Percentiles rank a stretch among this genome's conserved stretches.
These are phyloP conservation scores for Porites rus DNA, from an alignment of 92 coral and sea anemone species.

Conservation along the genomic window DNA sequence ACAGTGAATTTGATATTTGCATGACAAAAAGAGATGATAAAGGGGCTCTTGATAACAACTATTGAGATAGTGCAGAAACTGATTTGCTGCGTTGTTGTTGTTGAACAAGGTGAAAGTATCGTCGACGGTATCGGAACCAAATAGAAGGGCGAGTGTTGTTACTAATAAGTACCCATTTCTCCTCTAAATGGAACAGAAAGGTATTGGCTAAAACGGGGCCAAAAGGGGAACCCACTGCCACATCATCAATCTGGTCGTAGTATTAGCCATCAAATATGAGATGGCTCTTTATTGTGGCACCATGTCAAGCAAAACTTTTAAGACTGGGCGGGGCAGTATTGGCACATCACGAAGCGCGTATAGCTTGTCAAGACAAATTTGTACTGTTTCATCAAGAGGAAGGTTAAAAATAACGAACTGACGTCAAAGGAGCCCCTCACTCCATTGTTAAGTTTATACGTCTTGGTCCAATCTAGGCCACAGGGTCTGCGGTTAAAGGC, in stretches of 20 bases:
- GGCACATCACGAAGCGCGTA: too few relatives aligned
- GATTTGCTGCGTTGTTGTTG: too few relatives aligned
- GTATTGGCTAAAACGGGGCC: neutral
- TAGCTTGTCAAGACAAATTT: neutral
- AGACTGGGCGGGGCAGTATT: neutral
- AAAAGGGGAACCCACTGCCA: neutral
- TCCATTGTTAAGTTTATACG: constrained; percentile 3
- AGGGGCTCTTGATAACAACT: too few relatives aligned
- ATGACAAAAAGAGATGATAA: too few relatives aligned
- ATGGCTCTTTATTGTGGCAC: neutral
- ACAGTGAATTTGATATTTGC: too few relatives aligned
- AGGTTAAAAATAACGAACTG: neutral
- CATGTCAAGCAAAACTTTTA: neutral
- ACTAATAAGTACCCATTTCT: too few relatives aligned
- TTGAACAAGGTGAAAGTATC: too few relatives aligned
- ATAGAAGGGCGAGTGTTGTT: too few relatives aligned
- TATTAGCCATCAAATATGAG: neutral
- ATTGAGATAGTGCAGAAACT: too few relatives aligned
- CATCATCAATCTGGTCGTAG: neutral
- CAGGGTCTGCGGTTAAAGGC: too few relatives aligned
- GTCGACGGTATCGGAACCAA: too few relatives aligned
- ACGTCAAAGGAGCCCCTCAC: constrained; percentile 16
- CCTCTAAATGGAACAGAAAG: neutral
- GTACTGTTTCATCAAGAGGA: neutral
- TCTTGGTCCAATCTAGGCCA: constrained; percentile 1